phyloP scores from a whole-genome alignment of 2,888 invertebrate genomes.

The Linnaemya tessellans region DNA sequence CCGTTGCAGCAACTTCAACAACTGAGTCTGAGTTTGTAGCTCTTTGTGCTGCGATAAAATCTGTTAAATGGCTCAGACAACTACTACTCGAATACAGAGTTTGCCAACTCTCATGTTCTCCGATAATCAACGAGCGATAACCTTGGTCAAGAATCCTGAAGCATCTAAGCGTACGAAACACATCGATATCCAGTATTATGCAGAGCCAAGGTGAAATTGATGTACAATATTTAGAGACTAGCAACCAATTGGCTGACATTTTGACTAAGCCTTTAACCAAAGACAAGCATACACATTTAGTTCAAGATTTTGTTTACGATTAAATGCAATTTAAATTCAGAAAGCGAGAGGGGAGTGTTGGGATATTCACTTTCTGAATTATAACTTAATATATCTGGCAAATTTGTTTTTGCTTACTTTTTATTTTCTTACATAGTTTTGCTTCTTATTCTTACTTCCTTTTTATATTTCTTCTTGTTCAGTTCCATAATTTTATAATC shows the following conservation, averaged over 20 bases:
- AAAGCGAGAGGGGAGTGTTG: conserved; percentile 56
- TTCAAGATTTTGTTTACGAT: conserved; percentile 7
- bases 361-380: conserved; percentile 13
- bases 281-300: background rate
- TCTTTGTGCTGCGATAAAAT: conserved; percentile 26
- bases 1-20: too few relatives aligned
- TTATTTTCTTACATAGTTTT: too few relatives aligned
- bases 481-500: too few relatives aligned
- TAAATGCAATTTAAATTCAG: conserved; percentile 14
- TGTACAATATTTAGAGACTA: conserved; percentile 19
- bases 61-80: conserved; percentile 9
- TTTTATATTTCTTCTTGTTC: too few relatives aligned
- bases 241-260: background rate
- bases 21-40: background rate
- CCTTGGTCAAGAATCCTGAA: conserved; percentile 52
- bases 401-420: background rate
- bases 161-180: conserved; percentile 52
- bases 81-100: conserved; percentile 1
- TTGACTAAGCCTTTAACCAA: background rate
- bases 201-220: conserved; percentile 43
- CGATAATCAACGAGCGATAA: conserved; percentile 69
- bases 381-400: background rate
- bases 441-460: too few relatives aligned
- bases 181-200: conserved; percentile 56
- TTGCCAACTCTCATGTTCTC: background rate